phyloP scores from a whole-genome alignment of 2,113 vertebrate genomes.

The Pituophis catenifer region DNA sequence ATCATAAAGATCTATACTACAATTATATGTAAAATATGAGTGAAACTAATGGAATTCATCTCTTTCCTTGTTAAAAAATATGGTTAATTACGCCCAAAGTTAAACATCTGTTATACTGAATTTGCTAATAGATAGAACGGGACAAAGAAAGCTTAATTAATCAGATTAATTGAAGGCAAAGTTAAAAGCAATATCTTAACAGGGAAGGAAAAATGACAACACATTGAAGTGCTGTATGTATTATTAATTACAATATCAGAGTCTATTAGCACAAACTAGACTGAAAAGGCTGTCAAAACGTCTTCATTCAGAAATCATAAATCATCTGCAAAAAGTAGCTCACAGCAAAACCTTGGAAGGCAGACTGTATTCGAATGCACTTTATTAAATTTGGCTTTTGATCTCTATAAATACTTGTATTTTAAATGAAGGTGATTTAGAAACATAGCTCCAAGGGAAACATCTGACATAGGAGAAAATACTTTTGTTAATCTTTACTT shows the following conservation, averaged over 20 bases:
- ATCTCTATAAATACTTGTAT: background rate
- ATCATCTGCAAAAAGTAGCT: conserved; percentile 39
- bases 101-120: conserved; percentile 48
- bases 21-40: conserved; percentile 42
- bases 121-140: conserved; percentile 42
- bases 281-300: conserved; percentile 50
- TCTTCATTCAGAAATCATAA: conserved; percentile 49
- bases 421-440: background rate
- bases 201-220: conserved; percentile 53
- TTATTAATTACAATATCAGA: conserved; percentile 64
- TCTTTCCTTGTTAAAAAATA: conserved; percentile 41
- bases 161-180: conserved; percentile 49
- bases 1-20: conserved; percentile 33
- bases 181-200: conserved; percentile 55
- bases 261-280: conserved; percentile 53
- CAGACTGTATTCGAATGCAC: conserved; percentile 26
- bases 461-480: background rate
- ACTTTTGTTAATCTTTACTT: conserved; percentile 12
- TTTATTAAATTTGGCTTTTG: conserved; percentile 33
- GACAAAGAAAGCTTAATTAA: conserved; percentile 56
- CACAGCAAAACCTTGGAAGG: conserved; percentile 17
- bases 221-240: conserved; percentile 43
- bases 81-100: conserved; percentile 49
- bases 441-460: background rate
- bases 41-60: conserved; percentile 27